Evolutionary conservation across 2,888 invertebrate genomes (phyloP).

Genomic region (Malthinus seriepunctatus): DNA sequence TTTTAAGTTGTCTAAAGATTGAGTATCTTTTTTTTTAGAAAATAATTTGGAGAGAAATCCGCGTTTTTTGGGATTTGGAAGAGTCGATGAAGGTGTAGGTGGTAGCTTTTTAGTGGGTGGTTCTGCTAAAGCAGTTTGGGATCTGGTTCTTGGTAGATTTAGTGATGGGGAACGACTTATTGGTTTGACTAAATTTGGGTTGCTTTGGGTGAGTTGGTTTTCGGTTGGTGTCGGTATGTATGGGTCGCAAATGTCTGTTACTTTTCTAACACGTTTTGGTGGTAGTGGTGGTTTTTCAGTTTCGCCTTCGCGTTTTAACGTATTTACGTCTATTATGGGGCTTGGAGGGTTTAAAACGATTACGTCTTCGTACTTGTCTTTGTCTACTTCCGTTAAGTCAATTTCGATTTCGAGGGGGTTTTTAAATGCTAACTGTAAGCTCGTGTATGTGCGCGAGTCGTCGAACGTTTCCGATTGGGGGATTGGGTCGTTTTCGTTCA

Average conservation of each 20-base stretch:
- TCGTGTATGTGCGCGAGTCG: conserved; percentile 81
- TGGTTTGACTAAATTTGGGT: conserved; percentile 35
- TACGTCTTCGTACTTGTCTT: conserved; percentile 61
- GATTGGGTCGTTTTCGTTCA: conserved; percentile 27
- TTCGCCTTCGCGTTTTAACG: conserved; percentile 54
- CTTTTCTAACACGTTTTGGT: conserved; percentile 74
- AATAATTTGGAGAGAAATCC: conserved; percentile 69
- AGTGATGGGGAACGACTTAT: conserved; percentile 46
- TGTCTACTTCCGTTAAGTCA: conserved; percentile 33
- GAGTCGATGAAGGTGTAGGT: conserved; percentile 54
- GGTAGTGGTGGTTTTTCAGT: conserved; percentile 74
- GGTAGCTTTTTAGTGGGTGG: conserved; percentile 62
- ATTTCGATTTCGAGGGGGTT: conserved; percentile 69
- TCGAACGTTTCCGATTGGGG: conserved; percentile 65
- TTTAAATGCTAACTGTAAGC: conserved; percentile 83
- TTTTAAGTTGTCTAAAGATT: conserved; percentile 33
- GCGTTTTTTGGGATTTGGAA: conserved; percentile 63
- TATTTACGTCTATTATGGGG: conserved; percentile 48
- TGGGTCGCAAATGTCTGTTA: conserved; percentile 49
- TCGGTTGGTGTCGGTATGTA: conserved; percentile 12
- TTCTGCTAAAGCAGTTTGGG: conserved; percentile 44
- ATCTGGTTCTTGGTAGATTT: conserved; percentile 39
- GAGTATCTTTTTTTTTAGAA: conserved; percentile 58
- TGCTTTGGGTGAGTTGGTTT: conserved; percentile 26
- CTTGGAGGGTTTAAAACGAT: conserved; percentile 57